phyloP scores from a whole-genome alignment of 2,888 invertebrate genomes.

The Argyra leucocephala region DNA sequence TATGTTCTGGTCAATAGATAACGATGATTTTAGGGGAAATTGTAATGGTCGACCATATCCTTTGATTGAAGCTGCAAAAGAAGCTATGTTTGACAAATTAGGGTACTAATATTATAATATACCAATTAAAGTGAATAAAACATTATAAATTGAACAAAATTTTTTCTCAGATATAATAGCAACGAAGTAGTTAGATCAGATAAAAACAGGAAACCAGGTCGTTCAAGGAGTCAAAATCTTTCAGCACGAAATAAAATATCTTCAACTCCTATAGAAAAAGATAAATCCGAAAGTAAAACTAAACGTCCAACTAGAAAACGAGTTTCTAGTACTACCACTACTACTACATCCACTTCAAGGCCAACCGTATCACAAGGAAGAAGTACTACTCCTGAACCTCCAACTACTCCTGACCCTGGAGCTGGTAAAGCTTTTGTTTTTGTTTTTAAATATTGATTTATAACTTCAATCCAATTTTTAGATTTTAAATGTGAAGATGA shows the following conservation, averaged over 20 bases:
- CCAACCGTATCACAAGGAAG: conserved; percentile 39
- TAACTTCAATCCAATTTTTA: conserved; percentile 31
- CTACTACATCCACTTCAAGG: conserved; percentile 39
- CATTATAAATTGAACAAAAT: background rate
- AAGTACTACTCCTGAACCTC: conserved; percentile 53
- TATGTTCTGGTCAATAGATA: conserved; percentile 66
- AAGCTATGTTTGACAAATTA: conserved; percentile 57
- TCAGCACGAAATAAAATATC: conserved; percentile 31
- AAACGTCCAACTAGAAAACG: conserved; percentile 25
- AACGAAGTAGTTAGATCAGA: conserved; percentile 39
- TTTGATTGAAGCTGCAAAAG: conserved; percentile 82
- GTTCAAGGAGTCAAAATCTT: conserved; percentile 35
- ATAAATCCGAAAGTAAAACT: conserved; percentile 27
- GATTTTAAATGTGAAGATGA: conserved; percentile 88
- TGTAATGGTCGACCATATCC: conserved; percentile 82
- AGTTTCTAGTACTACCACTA: conserved; percentile 26
- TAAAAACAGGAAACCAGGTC: conserved; percentile 33
- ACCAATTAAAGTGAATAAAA: background rate
- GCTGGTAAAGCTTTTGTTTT: conserved; percentile 61
- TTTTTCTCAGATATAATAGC: conserved; percentile 31
- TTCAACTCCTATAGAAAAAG: conserved; percentile 26
- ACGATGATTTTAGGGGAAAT: conserved; percentile 86
- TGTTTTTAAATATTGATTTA: background rate
- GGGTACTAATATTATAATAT: conserved; percentile 46
- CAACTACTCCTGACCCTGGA: conserved; percentile 83